A percentile compares a stretch with the other conserved stretches of the same genome.
Conservation (phyloP, 2,113 vertebrate species). For the Lagopus leucura region DNA sequence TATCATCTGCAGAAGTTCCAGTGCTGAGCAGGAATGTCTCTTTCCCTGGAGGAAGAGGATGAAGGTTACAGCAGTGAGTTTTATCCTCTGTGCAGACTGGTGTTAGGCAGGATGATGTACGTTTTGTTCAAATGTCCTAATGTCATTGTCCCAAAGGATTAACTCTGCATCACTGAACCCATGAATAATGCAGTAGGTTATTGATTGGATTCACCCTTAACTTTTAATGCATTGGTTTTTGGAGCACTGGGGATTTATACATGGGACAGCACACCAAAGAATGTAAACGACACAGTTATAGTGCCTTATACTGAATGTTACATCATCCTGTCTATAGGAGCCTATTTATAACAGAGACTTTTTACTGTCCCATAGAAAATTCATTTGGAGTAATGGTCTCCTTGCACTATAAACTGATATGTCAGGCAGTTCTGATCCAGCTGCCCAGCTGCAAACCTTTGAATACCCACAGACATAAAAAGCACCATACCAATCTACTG, state of each 20-base stretch:
- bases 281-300: accelerated
- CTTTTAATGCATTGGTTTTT: background rate
- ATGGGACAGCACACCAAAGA: background rate
- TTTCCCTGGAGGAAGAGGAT: background rate
- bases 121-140: background rate
- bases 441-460: background rate
- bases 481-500: accelerated
- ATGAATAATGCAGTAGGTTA: background rate
- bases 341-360: background rate
- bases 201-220: constrained; percentile 21
- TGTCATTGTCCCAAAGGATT: background rate
- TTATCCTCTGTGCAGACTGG: background rate
- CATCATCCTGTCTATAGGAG: background rate
- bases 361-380: background rate
- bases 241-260: background rate
- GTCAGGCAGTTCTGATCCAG: background rate
- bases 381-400: background rate
- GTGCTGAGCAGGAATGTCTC: accelerated
- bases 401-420: background rate
- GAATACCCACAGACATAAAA: accelerated
- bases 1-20: background rate
- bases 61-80: background rate
- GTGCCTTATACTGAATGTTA: background rate
- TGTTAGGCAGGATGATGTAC: background rate
- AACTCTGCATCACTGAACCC: background rate